phyloP scores from a whole-genome alignment of 2,888 invertebrate genomes.

The Ptilodon capucinus region DNA sequence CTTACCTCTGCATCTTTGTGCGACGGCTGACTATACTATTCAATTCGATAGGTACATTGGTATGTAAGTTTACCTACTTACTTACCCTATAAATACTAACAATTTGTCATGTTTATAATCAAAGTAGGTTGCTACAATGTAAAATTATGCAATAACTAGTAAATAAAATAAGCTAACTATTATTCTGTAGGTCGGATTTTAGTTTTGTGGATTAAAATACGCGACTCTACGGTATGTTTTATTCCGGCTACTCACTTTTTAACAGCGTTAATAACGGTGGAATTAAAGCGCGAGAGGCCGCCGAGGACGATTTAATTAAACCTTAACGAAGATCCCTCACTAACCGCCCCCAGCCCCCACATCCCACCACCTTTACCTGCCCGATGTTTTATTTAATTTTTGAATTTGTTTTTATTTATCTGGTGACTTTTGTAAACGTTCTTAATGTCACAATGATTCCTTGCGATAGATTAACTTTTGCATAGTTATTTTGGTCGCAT shows the following conservation, averaged over 20 bases:
- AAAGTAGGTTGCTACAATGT: too few species aligned
- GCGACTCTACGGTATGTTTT: conserved; percentile 36
- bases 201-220: not conserved
- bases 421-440: conserved; percentile 20
- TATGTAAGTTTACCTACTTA: too few species aligned
- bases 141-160: too few species aligned
- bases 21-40: too few species aligned
- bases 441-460: conserved; percentile 10
- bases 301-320: conserved; percentile 82
- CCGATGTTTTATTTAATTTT: conserved; percentile 69
- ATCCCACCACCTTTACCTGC: conserved; percentile 58
- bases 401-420: conserved; percentile 52
- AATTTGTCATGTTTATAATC: too few species aligned
- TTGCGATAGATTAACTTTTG: not conserved
- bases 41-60: too few species aligned
- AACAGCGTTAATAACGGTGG: conserved; percentile 83
- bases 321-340: conserved; percentile 74
- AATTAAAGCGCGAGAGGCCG: conserved; percentile 82
- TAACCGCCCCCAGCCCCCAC: conserved; percentile 37
- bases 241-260: conserved; percentile 71
- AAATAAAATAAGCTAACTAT: too few species aligned
- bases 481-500: not conserved
- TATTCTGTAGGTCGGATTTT: too few species aligned
- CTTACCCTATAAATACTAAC: too few species aligned
- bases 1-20: too few species aligned